Conservation (phyloP, 2,888 invertebrate genomes). For the Mesorhabditis spiculigera region DNA sequence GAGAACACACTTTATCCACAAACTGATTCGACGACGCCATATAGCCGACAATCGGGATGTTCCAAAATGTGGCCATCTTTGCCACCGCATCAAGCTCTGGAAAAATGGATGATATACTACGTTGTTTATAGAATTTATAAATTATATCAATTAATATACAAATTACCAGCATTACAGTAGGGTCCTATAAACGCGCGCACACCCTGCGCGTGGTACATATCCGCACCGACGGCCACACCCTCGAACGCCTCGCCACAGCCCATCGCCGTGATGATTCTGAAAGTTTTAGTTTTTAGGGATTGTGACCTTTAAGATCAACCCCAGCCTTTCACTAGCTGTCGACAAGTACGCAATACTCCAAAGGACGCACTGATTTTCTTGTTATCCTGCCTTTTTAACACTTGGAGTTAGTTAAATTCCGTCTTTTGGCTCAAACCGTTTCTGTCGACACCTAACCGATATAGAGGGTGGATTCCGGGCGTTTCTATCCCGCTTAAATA, state of each 20-base stretch:
- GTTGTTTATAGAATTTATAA: neutral
- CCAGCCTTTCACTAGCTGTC: neutral
- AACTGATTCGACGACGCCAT: conserved; percentile 55
- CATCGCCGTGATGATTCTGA: conserved; percentile 48
- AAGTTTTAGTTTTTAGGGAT: neutral
- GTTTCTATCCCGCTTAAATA: too few species aligned
- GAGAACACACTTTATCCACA: conserved; percentile 39
- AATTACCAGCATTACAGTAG: conserved; percentile 50
- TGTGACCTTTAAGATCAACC: neutral
- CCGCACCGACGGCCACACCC: conserved; percentile 56
- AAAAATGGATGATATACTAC: neutral
- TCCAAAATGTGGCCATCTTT: conserved; percentile 57
- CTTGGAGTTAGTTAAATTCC: too few species aligned
- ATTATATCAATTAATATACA: neutral
- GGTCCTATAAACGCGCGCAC: conserved; percentile 56
- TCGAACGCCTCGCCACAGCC: conserved; percentile 56
- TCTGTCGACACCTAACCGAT: too few species aligned
- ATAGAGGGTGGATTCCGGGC: too few species aligned
- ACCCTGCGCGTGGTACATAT: conserved; percentile 56
- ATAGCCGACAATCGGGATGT: conserved; percentile 56
- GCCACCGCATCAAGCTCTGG: conserved; percentile 54
- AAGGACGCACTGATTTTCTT: too few species aligned
- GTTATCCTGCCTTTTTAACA: too few species aligned
- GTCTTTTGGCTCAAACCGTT: too few species aligned
- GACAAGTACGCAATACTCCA: too few species aligned